phyloP scores from a whole-genome alignment of 1,140 invertebrate genomes.

The Brachionus angularis region DNA sequence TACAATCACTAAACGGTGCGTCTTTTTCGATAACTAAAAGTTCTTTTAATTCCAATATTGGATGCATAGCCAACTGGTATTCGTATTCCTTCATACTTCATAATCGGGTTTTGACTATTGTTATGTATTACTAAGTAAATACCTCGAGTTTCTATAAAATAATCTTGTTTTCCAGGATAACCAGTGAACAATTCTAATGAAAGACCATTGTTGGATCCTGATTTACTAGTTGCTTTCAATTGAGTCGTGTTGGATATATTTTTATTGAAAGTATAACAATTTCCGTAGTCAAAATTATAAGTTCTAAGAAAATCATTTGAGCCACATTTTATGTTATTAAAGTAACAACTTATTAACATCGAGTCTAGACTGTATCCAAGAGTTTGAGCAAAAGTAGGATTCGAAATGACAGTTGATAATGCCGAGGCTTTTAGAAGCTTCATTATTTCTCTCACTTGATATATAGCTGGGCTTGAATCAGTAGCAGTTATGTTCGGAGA shows the following conservation, averaged over 20 bases:
- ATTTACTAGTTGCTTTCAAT: not conserved
- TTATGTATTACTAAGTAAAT: not conserved
- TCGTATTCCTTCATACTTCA: not conserved
- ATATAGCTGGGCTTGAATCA: not conserved
- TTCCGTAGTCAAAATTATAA: not conserved
- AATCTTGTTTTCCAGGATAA: slow-evolving; percentile 5
- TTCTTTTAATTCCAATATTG: not conserved
- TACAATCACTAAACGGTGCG: not conserved
- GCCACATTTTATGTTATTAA: slow-evolving; percentile 7
- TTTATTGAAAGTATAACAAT: slow-evolving; percentile 31
- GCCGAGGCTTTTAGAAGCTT: not conserved
- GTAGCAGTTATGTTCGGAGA: not conserved
- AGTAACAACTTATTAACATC: slow-evolving; percentile 16
- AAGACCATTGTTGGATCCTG: slow-evolving; percentile 12
- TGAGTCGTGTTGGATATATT: not conserved
- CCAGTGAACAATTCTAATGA: slow-evolving; percentile 1
- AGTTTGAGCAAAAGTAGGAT: not conserved
- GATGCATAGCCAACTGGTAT: not conserved
- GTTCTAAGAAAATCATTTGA: not conserved
- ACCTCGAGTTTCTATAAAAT: too few species aligned
- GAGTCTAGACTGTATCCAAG: not conserved
- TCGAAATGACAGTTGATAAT: not conserved
- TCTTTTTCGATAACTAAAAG: not conserved
- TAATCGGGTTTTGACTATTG: not conserved
- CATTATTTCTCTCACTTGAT: not conserved